Evolutionary conservation across 2,797 vertebrate species (phyloP).

Genomic region (Tenualosa thibaudeaui): DNA sequence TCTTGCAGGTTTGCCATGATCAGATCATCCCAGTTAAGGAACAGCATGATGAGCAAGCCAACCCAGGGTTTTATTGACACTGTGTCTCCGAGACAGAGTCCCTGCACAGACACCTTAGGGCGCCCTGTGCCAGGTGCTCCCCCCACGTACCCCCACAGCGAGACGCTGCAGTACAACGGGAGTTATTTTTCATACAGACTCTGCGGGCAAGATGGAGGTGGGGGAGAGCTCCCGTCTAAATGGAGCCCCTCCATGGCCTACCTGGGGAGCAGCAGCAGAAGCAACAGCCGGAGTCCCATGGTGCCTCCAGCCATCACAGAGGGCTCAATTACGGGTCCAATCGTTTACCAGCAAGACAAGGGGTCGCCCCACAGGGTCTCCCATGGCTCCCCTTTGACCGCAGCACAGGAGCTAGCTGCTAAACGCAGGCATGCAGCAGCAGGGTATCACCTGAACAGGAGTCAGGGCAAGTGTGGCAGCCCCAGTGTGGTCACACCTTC

Average conservation of each 20-base stretch:
- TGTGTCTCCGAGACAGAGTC: conserved; percentile 62
- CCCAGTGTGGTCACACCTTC: conserved; percentile 51
- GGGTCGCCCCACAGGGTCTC: conserved; percentile 36
- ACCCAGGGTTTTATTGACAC: conserved; percentile 66
- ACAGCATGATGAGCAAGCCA: conserved; percentile 76
- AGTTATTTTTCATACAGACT: conserved; percentile 78
- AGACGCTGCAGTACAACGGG: conserved; percentile 71
- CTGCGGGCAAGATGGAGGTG: conserved; percentile 60
- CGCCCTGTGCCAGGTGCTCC: conserved; percentile 61
- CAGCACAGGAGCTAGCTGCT: conserved; percentile 52
- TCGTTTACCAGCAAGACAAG: conserved; percentile 70
- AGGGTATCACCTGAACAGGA: conserved; percentile 58
- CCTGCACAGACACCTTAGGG: conserved; percentile 36
- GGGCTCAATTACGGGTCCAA: conserved; percentile 57
- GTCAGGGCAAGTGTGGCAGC: conserved; percentile 53
- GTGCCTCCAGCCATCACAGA: conserved; percentile 66
- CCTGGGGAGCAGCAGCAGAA: conserved; percentile 52
- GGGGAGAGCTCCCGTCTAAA: conserved; percentile 49
- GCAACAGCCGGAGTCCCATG: conserved; percentile 59
- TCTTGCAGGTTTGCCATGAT: conserved; percentile 55
- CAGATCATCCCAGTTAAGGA: conserved; percentile 44
- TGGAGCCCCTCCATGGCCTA: conserved; percentile 65
- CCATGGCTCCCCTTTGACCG: conserved; percentile 54
- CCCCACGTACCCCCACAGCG: conserved; percentile 62
- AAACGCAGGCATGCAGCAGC: conserved; percentile 64